Evolutionary conservation across 2,113 vertebrate species (phyloP).

Genomic region (Narcine bancroftii): DNA sequence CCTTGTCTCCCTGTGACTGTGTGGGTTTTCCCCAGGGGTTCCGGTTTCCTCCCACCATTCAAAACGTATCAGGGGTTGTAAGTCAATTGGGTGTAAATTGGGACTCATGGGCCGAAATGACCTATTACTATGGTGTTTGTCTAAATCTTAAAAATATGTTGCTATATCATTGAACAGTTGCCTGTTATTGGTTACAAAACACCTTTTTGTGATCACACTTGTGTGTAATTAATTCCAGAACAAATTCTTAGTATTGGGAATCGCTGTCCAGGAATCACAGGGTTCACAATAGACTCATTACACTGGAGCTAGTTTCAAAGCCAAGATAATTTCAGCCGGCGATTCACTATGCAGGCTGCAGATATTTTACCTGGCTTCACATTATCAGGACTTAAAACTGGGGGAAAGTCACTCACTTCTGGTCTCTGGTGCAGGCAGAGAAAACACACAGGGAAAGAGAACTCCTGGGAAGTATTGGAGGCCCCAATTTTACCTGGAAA

Average conservation of each 20-base stretch:
- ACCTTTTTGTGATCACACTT: neutral
- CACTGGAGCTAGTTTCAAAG: neutral
- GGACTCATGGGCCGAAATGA: too few relatives aligned
- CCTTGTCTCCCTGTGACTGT: too few relatives aligned
- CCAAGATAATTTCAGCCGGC: neutral
- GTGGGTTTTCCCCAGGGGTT: too few relatives aligned
- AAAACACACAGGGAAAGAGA: neutral
- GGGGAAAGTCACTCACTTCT: neutral
- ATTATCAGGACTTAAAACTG: neutral
- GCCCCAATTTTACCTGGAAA: neutral
- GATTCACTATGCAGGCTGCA: neutral
- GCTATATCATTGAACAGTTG: neutral
- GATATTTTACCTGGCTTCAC: neutral
- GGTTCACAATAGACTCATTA: neutral
- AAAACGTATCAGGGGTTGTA: too few relatives aligned
- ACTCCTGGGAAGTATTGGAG: neutral
- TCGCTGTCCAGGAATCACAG: neutral
- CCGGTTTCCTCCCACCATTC: too few relatives aligned
- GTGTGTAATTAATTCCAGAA: neutral
- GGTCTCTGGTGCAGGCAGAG: neutral
- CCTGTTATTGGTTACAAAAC: neutral
- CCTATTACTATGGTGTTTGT: too few relatives aligned
- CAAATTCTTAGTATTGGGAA: neutral
- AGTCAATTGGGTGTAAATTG: too few relatives aligned
- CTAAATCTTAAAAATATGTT: too few relatives aligned